A percentile compares a stretch with the other conserved stretches of the same genome.
Evolutionary conservation across 2,113 vertebrate species (phyloP).

Genomic region (Gymnogyps californianus): DNA sequence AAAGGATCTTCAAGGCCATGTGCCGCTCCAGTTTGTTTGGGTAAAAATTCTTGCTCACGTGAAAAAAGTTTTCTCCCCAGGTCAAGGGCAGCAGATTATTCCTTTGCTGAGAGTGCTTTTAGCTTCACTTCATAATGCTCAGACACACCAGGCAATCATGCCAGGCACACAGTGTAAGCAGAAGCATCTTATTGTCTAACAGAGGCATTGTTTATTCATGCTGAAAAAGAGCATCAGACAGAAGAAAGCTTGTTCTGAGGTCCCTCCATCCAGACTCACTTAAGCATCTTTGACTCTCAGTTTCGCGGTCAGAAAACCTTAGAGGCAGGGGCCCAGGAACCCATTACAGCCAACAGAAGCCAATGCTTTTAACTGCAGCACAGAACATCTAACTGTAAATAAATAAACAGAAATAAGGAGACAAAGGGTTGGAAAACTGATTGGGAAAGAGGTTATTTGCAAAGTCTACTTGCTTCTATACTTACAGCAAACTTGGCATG

Average conservation of each 20-base stretch:
- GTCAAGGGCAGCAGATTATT: background rate
- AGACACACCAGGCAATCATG: background rate
- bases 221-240: background rate
- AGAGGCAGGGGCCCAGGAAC: background rate
- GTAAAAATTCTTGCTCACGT: background rate
- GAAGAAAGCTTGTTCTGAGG: background rate
- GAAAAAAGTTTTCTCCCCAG: background rate
- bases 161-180: background rate
- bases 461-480: background rate
- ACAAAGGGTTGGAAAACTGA: background rate
- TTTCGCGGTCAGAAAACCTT: background rate
- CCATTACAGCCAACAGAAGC: background rate
- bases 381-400: background rate
- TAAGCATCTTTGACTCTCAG: background rate
- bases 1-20: background rate
- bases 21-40: background rate
- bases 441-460: background rate
- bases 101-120: background rate
- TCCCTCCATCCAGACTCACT: background rate
- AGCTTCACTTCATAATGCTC: background rate
- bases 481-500: background rate
- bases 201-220: background rate
- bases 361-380: background rate
- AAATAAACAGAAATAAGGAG: background rate
- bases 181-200: background rate